A percentile compares a stretch with the other conserved stretches of the same genome.
These are phyloP conservation scores for Eulemur rubriventer DNA, from an alignment of 2,797 vertebrate species.

Conservation along the genomic window DNA sequence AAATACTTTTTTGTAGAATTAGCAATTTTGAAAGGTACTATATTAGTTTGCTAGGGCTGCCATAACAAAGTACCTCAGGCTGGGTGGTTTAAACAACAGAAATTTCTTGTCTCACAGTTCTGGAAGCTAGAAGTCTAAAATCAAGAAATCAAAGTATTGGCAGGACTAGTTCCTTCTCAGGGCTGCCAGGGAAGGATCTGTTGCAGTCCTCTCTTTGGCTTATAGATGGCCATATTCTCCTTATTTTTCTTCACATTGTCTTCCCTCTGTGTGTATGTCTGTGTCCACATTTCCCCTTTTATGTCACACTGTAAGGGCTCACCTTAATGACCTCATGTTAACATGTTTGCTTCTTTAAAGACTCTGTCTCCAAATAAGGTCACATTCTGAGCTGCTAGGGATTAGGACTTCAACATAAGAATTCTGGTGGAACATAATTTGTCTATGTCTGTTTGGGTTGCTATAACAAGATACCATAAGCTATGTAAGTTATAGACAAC, in stretches of 20 bases:
- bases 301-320: background rate
- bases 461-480: background rate
- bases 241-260: background rate
- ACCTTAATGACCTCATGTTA: background rate
- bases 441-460: background rate
- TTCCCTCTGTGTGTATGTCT: background rate
- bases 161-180: background rate
- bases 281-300: background rate
- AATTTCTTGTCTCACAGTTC: background rate
- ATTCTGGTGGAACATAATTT: background rate
- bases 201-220: background rate
- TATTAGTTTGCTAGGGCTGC: background rate
- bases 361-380: background rate
- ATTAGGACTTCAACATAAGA: background rate
- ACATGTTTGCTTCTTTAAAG: background rate
- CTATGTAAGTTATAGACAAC: background rate
- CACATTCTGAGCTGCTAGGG: background rate
- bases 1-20: background rate
- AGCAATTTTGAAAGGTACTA: background rate
- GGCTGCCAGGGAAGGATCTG: background rate
- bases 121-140: background rate
- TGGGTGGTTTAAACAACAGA: background rate
- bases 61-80: background rate
- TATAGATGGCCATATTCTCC: background rate
- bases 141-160: background rate